Percentiles rank a stretch among this genome's conserved stretches.
These are phyloP conservation scores for Pluvianellus socialis DNA, from an alignment of 2,113 vertebrate genomes.

Conservation along the genomic window DNA sequence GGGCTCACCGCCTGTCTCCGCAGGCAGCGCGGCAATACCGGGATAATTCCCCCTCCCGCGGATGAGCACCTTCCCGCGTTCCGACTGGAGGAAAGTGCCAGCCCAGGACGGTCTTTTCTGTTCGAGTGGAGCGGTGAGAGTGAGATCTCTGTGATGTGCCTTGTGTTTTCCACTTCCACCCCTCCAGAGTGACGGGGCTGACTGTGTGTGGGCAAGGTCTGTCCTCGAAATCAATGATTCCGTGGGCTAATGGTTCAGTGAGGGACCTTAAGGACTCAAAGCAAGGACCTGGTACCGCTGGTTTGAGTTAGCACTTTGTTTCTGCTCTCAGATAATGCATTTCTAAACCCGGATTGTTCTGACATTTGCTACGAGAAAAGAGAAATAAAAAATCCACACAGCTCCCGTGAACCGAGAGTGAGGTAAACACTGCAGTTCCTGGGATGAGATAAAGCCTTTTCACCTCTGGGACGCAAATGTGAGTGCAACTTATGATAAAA, in stretches of 20 bases:
- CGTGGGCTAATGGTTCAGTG: neutral
- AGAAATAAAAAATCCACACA: constrained; percentile 32
- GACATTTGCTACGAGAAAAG: constrained; percentile 9
- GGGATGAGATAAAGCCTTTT: constrained; percentile 23
- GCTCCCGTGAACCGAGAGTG: neutral
- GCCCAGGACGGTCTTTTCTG: too few species aligned
- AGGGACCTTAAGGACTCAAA: neutral
- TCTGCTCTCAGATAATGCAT: constrained; percentile 11
- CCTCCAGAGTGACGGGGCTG: neutral
- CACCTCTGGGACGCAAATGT: constrained; percentile 36
- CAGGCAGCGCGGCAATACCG: neutral
- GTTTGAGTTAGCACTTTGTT: constrained; percentile 14
- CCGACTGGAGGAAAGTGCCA: too few species aligned
- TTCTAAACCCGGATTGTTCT: constrained; percentile 21
- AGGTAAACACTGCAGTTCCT: neutral
- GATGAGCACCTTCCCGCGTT: too few species aligned
- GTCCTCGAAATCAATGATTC: neutral
- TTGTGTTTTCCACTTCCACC: neutral
- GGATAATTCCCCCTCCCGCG: neutral
- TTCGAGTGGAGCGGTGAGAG: too few species aligned
- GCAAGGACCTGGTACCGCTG: neutral
- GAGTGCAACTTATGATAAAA: constrained; percentile 20
- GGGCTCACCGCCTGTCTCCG: neutral
- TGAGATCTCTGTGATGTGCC: too few species aligned
- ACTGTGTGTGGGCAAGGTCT: neutral